phyloP scores from a whole-genome alignment of 35 echinoderm and acorn worm genomes.

The Heliocidaris tuberculata region DNA sequence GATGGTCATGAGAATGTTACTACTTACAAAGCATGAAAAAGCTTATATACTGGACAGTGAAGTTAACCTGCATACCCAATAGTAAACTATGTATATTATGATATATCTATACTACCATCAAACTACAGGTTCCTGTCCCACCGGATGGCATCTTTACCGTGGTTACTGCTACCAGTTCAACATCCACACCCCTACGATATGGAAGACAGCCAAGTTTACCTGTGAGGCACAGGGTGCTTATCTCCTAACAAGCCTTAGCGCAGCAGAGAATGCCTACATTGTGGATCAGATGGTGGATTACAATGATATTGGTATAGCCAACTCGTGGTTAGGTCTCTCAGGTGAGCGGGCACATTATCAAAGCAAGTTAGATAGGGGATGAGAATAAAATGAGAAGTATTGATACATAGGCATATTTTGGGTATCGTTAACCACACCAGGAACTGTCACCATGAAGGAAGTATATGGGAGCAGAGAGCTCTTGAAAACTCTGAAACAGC shows the following conservation, averaged over 20 bases:
- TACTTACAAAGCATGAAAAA: too few relatives aligned
- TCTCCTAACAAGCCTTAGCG: slow-evolving; percentile 16
- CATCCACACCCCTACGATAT: slow-evolving; percentile 55
- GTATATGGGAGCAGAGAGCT: too few relatives aligned
- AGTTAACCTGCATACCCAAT: too few relatives aligned
- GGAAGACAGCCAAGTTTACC: slow-evolving; percentile 71
- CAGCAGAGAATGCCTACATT: slow-evolving; percentile 54
- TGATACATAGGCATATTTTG: too few relatives aligned
- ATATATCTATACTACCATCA: neutral
- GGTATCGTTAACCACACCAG: too few relatives aligned
- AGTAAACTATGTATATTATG: too few relatives aligned
- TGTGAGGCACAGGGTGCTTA: slow-evolving; percentile 75
- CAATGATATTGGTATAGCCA: neutral
- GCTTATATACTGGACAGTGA: too few relatives aligned
- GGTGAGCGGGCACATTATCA: neutral
- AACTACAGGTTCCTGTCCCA: slow-evolving; percentile 65
- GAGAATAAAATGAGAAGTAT: too few relatives aligned
- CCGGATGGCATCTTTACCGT: slow-evolving; percentile 69
- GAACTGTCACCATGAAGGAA: too few relatives aligned
- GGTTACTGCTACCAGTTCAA: slow-evolving; percentile 87
- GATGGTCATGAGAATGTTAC: too few relatives aligned
- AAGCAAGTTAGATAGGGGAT: too few relatives aligned
- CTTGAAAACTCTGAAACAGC: too few relatives aligned
- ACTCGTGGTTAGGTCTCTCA: slow-evolving; percentile 46
- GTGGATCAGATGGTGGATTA: neutral